Percentiles rank a stretch among this genome's conserved stretches.
Conservation (phyloP, 2,113 vertebrate genomes). For the Neolamprologus fasciatus region DNA sequence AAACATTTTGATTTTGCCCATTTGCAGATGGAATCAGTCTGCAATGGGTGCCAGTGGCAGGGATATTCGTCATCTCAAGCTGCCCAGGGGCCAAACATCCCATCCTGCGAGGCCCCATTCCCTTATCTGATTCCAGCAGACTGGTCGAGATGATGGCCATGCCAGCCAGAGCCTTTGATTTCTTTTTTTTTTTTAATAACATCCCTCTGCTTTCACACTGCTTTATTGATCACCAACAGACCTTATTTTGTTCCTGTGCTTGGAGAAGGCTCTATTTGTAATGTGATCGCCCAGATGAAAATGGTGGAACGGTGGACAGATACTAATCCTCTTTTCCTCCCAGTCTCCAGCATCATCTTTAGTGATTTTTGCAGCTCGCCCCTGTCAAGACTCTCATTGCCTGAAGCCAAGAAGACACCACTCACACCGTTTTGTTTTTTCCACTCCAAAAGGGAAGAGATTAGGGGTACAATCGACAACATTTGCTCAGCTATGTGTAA, state of each 20-base stretch:
- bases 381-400: not conserved
- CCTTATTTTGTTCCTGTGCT: conserved; percentile 44
- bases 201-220: conserved; percentile 42
- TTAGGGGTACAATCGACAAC: not conserved
- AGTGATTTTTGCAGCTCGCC: conserved; percentile 5
- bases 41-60: conserved; percentile 22
- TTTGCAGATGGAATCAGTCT: conserved; percentile 43
- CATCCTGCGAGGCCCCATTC: conserved; percentile 36
- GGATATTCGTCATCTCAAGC: conserved; percentile 36
- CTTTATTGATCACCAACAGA: conserved; percentile 58
- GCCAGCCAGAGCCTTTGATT: conserved; percentile 58
- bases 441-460: not conserved
- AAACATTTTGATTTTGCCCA: conserved; percentile 25
- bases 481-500: not conserved
- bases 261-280: conserved; percentile 36
- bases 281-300: conserved; percentile 42
- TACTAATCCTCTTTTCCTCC: conserved; percentile 14
- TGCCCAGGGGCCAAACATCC: conserved; percentile 44
- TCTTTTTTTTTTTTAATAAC: conserved; percentile 8
- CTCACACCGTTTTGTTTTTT: not conserved
- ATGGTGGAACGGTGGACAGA: conserved; percentile 1
- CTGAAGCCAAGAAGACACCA: not conserved
- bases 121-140: conserved; percentile 67
- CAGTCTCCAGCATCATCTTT: not conserved
- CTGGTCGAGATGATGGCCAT: conserved; percentile 36